phyloP scores from a whole-genome alignment of 1,140 invertebrate genomes.

The Phocides pigmalion region DNA sequence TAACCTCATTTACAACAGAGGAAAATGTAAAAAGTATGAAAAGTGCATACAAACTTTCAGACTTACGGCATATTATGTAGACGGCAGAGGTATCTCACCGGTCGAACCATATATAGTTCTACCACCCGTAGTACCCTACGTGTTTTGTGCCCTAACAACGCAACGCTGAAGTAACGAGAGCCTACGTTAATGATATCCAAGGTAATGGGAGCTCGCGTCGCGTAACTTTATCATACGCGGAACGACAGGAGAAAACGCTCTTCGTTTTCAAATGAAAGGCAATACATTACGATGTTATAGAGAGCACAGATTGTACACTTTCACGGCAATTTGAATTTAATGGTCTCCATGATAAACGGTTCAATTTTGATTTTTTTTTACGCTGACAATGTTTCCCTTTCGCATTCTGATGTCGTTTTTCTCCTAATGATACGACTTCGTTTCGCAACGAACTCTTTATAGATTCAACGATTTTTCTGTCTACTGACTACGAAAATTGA shows the following conservation, averaged over 20 bases:
- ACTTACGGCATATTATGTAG: too few relatives aligned
- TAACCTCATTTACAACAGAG: too few relatives aligned
- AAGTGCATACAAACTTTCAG: too few relatives aligned
- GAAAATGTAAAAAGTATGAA: too few relatives aligned
- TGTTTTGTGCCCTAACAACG: conserved; percentile 36
- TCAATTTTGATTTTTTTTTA: conserved; percentile 34
- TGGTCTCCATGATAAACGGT: conserved; percentile 45
- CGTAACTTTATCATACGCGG: conserved; percentile 68
- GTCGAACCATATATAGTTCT: too few relatives aligned
- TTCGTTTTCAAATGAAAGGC: conserved; percentile 69
- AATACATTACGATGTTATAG: conserved; percentile 54
- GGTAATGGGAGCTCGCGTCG: conserved; percentile 61
- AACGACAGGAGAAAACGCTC: conserved; percentile 66
- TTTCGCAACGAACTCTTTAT: conserved; percentile 7
- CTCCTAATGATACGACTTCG: conserved; percentile 8
- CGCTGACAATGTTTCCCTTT: conserved; percentile 15
- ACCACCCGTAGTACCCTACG: too few relatives aligned
- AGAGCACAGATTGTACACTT: conserved; percentile 57
- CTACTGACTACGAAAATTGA: too few relatives aligned
- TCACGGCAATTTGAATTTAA: conserved; percentile 53
- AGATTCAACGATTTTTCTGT: neutral
- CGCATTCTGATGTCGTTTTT: conserved; percentile 15
- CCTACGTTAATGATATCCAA: conserved; percentile 57
- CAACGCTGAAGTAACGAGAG: conserved; percentile 47
- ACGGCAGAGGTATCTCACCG: too few relatives aligned